phyloP scores from a whole-genome alignment of 2,113 vertebrate genomes.

The Orientallactaga bullata region DNA sequence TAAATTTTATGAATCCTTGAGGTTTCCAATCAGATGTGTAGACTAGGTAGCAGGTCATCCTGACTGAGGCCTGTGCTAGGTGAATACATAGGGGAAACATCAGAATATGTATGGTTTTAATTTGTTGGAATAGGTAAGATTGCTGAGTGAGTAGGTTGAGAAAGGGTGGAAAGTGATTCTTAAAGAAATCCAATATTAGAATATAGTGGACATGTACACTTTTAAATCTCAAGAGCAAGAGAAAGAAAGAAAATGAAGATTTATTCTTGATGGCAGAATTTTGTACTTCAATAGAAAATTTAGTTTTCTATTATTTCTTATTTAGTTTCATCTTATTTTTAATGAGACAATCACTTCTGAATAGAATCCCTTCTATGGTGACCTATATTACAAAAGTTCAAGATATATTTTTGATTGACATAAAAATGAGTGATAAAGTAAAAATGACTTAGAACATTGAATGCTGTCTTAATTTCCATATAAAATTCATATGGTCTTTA shows the following conservation, averaged over 20 bases:
- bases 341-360: slow-evolving; percentile 41
- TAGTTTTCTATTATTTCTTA: slow-evolving; percentile 46
- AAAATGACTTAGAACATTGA: slow-evolving; percentile 25
- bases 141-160: neutral
- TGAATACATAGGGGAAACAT: neutral
- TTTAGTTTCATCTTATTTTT: slow-evolving; percentile 28
- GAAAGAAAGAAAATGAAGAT: slow-evolving; percentile 1
- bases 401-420: slow-evolving; percentile 40
- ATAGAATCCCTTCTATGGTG: neutral
- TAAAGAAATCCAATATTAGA: neutral
- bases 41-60: neutral
- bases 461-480: slow-evolving; percentile 23
- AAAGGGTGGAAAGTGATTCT: neutral
- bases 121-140: neutral
- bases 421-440: slow-evolving; percentile 35
- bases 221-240: neutral
- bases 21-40: neutral
- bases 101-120: slow-evolving; percentile 5
- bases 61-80: slow-evolving; percentile 4
- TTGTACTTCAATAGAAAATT: slow-evolving; percentile 46
- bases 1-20: neutral
- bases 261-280: slow-evolving; percentile 1
- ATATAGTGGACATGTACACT: neutral
- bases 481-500: slow-evolving; percentile 31
- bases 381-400: slow-evolving; percentile 1